Evolutionary conservation across 2,797 vertebrate genomes (phyloP), one percentile per base, ranked within the genome.

Genomic region (Xyrichtys novacula): DNA sequence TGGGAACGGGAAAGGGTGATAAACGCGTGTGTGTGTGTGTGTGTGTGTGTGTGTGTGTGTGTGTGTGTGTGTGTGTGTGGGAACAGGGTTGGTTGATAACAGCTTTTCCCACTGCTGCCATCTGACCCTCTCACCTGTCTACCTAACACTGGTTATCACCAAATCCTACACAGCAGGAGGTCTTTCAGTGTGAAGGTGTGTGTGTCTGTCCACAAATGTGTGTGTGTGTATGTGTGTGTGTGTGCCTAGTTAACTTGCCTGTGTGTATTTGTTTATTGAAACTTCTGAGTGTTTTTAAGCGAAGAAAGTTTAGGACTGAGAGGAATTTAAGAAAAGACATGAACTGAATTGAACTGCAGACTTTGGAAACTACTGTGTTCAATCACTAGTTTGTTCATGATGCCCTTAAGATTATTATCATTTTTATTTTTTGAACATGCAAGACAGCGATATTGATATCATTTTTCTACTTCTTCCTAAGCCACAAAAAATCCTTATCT

Each of bases 1-100:
- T 99, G 98, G 97, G 98, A 99, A 98, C 95, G 92, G 93, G 94
- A 92, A 94, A 91, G 95, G 94, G 94, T 95, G 96, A 96, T 95
- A 96, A 97, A 97, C 93, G 70, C 76, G 74, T 65, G 32, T 42
- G 76, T 59, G 50, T 63, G 67, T 70, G 68, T 70, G 60, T 69
- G 36, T 64, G 66, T 71, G 65, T 71, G 61, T 59, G 71, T 72
- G 66, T 75, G 65, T 58, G 63, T 69, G 59, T 74, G 65, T 43
- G 59, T 63, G 67, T 61, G 67, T 47, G 57, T 68, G 59, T 60
- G 60, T 47, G 63, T 65, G 67, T 43, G 42, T 81, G 83, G 80
- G 88, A 86, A 89, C 79, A 67, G 72, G 69, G 79, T 71, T 67
- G 80, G 71, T 65, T 85, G 88, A 92, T 90, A 91, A 89, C 85